A percentile compares a stretch with the other conserved stretches of the same genome.
These are phyloP conservation scores for Meandrusa payeni DNA, from an alignment of 2,888 invertebrate genomes.

Conservation along the genomic window DNA sequence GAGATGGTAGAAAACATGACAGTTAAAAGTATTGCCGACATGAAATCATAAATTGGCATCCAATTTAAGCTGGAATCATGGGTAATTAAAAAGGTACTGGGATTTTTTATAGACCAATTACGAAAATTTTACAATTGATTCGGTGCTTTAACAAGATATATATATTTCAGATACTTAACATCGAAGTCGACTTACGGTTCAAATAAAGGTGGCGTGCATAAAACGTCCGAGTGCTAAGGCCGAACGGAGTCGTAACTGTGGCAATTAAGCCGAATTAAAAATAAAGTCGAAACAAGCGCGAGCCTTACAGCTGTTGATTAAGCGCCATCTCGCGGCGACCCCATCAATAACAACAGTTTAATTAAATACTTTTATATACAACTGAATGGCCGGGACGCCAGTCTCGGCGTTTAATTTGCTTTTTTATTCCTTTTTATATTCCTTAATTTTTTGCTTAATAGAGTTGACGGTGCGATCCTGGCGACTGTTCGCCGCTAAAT, in stretches of 20 bases:
- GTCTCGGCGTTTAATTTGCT: slow-evolving; percentile 62
- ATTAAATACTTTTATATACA: slow-evolving; percentile 77
- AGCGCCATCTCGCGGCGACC: slow-evolving; percentile 75
- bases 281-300: slow-evolving; percentile 62
- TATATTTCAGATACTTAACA: not conserved
- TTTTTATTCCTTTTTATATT: slow-evolving; percentile 52
- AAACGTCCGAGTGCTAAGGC: slow-evolving; percentile 53
- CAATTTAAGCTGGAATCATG: not conserved
- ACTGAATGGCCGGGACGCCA: slow-evolving; percentile 60
- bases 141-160: not conserved
- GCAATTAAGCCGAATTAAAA: slow-evolving; percentile 77
- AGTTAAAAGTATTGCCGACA: not conserved
- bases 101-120: not conserved
- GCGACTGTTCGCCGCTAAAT: slow-evolving; percentile 38
- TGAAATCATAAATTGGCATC: no score
- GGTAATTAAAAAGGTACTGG: not conserved
- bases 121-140: not conserved
- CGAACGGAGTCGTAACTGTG: slow-evolving; percentile 63
- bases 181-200: slow-evolving; percentile 26
- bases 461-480: slow-evolving; percentile 44
- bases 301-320: slow-evolving; percentile 65
- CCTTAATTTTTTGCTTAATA: slow-evolving; percentile 55
- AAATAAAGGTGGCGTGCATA: slow-evolving; percentile 59
- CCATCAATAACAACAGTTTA: slow-evolving; percentile 79
- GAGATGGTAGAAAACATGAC: no score